phyloP scores from a whole-genome alignment of 2,888 invertebrate species.

The Heterodera filipjevi region DNA sequence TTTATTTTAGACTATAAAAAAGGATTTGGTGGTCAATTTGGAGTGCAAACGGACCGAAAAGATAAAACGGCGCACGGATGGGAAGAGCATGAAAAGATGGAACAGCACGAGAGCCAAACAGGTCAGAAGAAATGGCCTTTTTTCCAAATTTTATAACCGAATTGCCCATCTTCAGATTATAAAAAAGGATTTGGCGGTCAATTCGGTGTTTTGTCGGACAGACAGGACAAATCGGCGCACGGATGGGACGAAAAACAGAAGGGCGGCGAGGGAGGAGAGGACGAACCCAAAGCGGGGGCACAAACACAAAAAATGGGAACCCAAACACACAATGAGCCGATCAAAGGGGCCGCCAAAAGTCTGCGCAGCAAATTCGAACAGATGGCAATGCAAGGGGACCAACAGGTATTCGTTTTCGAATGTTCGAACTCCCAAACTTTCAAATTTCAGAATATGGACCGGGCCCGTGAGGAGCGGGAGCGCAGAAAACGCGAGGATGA shows the following conservation, averaged over 20 bases:
- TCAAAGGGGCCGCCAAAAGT: constrained; percentile 51
- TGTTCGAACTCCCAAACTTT: not conserved
- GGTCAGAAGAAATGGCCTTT: not conserved
- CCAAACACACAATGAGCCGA: not conserved
- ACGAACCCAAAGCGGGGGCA: not conserved
- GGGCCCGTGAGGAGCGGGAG: constrained; percentile 47
- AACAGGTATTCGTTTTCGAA: constrained; percentile 25
- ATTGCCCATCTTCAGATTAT: constrained; percentile 65
- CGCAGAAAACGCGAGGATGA: constrained; percentile 55
- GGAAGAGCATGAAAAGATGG: too few relatives aligned
- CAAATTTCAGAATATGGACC: constrained; percentile 29
- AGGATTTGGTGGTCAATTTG: constrained; percentile 69
- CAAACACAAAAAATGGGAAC: not conserved
- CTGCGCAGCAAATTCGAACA: constrained; percentile 59
- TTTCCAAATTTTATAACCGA: too few relatives aligned
- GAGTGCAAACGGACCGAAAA: constrained; percentile 69
- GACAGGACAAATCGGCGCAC: constrained; percentile 74
- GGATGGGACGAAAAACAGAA: constrained; percentile 70
- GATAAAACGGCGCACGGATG: constrained; percentile 73
- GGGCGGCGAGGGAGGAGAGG: not conserved
- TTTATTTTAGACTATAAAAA: constrained; percentile 63
- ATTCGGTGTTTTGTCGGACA: constrained; percentile 68
- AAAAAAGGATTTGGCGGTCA: constrained; percentile 68
- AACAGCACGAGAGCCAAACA: too few relatives aligned
- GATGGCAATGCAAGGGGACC: constrained; percentile 42